Evolutionary conservation across 2,797 vertebrate species (phyloP).

Genomic region (Cyprinodon diabolis): DNA sequence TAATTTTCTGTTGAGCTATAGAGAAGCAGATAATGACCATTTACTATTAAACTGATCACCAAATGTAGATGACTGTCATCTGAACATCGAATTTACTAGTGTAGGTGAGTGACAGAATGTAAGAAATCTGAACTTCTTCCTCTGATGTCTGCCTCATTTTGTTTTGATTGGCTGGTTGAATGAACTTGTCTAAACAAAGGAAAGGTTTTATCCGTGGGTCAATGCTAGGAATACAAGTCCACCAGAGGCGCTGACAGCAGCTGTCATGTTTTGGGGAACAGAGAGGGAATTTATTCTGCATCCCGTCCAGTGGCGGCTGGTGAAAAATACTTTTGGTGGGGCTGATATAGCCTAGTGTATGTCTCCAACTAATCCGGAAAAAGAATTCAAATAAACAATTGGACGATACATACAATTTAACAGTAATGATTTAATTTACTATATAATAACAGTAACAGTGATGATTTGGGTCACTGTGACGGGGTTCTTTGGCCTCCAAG

Average conservation of each 20-base stretch:
- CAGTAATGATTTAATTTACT: too few relatives aligned
- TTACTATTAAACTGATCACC: not conserved
- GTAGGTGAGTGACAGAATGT: conserved; percentile 3
- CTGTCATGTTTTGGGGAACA: conserved; percentile 71
- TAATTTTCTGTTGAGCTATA: not conserved
- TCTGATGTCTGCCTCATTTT: conserved; percentile 29
- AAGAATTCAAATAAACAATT: too few relatives aligned
- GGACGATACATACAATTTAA: too few relatives aligned
- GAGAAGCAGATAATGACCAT: not conserved
- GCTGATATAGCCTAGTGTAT: too few relatives aligned
- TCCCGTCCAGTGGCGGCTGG: too few relatives aligned
- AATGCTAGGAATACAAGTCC: conserved; percentile 56
- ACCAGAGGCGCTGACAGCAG: conserved; percentile 65
- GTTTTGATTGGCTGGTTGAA: conserved; percentile 61
- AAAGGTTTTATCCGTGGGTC: conserved; percentile 40
- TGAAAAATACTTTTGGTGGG: too few relatives aligned
- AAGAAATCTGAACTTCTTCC: conserved; percentile 7
- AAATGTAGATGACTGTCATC: conserved; percentile 18
- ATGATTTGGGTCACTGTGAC: too few relatives aligned
- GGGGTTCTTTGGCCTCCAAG: too few relatives aligned
- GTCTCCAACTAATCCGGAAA: too few relatives aligned
- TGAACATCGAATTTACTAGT: conserved; percentile 7
- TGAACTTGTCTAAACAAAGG: conserved; percentile 60
- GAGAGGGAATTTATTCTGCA: conserved; percentile 58
- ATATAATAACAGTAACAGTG: too few relatives aligned